phyloP scores from a whole-genome alignment of 1,140 invertebrate species.

The Cydia amplana region DNA sequence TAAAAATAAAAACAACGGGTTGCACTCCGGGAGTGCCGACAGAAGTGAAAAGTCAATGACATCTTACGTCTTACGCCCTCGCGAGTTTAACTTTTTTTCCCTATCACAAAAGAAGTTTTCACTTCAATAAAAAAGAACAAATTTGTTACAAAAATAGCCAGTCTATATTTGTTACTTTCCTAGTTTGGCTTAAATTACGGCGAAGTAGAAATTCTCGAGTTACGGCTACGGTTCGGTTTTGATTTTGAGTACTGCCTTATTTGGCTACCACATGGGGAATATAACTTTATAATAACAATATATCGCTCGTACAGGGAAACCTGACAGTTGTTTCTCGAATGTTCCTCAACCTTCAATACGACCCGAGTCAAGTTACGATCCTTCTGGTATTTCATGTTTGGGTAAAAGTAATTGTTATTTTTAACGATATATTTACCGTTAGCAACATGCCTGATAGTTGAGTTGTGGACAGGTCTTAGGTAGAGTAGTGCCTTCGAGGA shows the following conservation, averaged over 20 bases:
- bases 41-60: too few species aligned
- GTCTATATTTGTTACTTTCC: background rate
- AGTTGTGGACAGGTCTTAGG: too few species aligned
- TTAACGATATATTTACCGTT: background rate
- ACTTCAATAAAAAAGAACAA: too few species aligned
- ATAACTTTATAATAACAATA: constrained; percentile 1
- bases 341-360: background rate
- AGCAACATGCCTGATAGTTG: too few species aligned
- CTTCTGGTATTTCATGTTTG: background rate
- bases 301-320: constrained; percentile 1
- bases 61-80: too few species aligned
- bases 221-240: constrained; percentile 15
- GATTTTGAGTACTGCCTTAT: background rate
- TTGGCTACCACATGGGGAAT: background rate
- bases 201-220: constrained; percentile 14
- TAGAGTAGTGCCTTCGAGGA: too few species aligned
- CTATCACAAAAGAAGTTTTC: too few species aligned
- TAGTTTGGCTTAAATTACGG: background rate
- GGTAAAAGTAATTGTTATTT: background rate
- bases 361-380: background rate
- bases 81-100: too few species aligned
- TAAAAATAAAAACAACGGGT: too few species aligned
- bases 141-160: background rate
- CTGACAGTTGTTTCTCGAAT: background rate
- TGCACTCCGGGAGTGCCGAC: too few species aligned